Base-by-base conservation (phyloP, 1,140 invertebrate genomes). In the Heliothis subflexa region DNA sequence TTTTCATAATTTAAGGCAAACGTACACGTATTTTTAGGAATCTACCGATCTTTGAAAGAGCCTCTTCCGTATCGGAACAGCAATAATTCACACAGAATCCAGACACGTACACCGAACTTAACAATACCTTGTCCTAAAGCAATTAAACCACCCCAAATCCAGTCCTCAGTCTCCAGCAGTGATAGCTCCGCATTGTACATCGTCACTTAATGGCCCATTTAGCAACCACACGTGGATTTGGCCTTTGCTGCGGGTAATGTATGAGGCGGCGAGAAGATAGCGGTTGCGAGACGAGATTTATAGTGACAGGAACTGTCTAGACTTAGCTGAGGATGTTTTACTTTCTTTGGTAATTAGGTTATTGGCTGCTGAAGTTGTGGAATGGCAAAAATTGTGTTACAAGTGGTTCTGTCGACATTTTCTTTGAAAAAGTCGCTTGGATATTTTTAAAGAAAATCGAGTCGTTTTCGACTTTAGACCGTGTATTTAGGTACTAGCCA, bases 131-230 rank as follows among this genome's bases (percentile, higher is more conserved):
- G 52, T 49, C 47, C 74, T 66, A 68, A 77, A 54, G 49, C 62
- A 66, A 77, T 77, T 55, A 77, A 16, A 11, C 3, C 28, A 55
- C 55, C 47, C 61, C 62, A 55, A 68, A 77, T 55, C 52, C 25
- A 54, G 13, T 45, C 13, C 1, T 55, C n/a, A 18, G 50, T 25
- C 52, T 77, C 73, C 50, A 54, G 16, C 28, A 55, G 52, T 33
- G 49, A 55, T 47, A 66, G 50, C n/a, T 18, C 3, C 13, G 61
- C 61, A 55, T 45, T 57, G 28, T 72, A 55, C 28, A 16, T 40
- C 50, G 59, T 68, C 50, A 21, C 62, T 57, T 80, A 80, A 80
- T 80, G 62, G 70, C 33, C 81, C 28, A 80, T 82, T 75, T 74
- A 62, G 54, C 33, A 50, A 78, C 81, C 81, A 73, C 81, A 79